Conservation (phyloP, 2,888 invertebrate genomes). For the Gerris lacustris region DNA sequence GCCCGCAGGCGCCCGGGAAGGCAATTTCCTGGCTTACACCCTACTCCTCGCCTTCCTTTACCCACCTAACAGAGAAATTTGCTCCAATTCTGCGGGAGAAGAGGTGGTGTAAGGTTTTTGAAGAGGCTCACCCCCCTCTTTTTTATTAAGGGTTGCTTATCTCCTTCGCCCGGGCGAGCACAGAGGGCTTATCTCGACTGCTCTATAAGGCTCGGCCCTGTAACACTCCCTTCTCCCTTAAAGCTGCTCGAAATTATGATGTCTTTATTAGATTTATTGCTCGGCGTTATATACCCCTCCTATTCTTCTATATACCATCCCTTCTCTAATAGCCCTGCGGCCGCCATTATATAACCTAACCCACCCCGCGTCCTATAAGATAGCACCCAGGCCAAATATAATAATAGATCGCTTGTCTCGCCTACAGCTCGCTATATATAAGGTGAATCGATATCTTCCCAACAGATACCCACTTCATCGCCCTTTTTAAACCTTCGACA, state of each 20-base stretch:
- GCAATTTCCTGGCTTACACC: background rate
- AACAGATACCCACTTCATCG: too few relatives aligned
- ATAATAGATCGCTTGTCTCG: constrained; percentile 2
- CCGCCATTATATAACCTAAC: background rate
- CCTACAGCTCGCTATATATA: background rate
- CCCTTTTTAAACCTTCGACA: too few relatives aligned
- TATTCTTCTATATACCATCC: background rate
- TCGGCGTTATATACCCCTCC: constrained; percentile 5
- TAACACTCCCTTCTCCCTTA: background rate
- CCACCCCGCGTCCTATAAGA: background rate
- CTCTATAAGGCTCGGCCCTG: background rate
- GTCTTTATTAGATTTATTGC: constrained; percentile 23
- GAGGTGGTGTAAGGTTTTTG: background rate
- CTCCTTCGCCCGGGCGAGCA: constrained; percentile 3
- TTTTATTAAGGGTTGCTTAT: background rate
- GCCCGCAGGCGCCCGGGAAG: constrained; percentile 3
- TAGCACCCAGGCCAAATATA: constrained; percentile 1
- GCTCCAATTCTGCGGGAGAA: constrained; percentile 5
- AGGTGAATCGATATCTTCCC: background rate
- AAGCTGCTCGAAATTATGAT: constrained; percentile 17
- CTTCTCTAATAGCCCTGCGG: background rate
- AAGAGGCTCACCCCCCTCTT: background rate
- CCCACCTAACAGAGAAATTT: background rate
- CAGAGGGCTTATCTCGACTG: background rate
- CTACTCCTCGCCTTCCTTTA: background rate